Conservation (phyloP, 2,113 vertebrate genomes). For the Hemicordylus capensis region DNA sequence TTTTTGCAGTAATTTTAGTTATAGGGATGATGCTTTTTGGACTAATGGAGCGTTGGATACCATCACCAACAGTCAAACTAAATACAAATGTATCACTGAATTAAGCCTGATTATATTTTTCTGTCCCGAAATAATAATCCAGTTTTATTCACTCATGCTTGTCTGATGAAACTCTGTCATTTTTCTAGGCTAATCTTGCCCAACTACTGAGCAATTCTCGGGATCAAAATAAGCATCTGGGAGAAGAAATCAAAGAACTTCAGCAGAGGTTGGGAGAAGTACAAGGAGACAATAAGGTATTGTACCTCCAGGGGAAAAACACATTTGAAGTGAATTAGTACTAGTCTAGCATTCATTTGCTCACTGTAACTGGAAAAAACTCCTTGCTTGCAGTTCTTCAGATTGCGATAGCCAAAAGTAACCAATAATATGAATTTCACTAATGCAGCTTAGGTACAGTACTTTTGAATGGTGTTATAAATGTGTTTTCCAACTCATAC, state of each 20-base stretch:
- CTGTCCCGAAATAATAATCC: neutral
- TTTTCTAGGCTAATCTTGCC: conserved; percentile 89
- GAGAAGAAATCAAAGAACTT: conserved; percentile 92
- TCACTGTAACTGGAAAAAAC: no score
- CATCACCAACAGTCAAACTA: conserved; percentile 22
- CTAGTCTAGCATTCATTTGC: no score
- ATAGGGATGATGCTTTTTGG: conserved; percentile 22
- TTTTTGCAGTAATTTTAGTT: conserved; percentile 37
- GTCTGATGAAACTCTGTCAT: neutral
- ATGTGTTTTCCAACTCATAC: neutral
- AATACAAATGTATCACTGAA: conserved; percentile 21
- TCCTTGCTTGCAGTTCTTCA: conserved; percentile 32
- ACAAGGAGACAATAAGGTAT: conserved; percentile 97
- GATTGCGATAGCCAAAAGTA: no score
- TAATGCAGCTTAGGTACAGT: neutral
- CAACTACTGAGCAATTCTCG: conserved; percentile 91
- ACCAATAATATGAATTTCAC: no score
- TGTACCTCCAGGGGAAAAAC: neutral
- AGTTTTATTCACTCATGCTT: neutral
- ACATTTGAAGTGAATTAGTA: neutral
- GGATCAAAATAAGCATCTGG: conserved; percentile 86
- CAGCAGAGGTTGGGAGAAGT: conserved; percentile 91
- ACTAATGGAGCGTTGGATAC: conserved; percentile 33
- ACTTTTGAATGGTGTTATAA: neutral
- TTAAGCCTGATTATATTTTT: conserved; percentile 31